Evolutionary conservation across 2,113 vertebrate genomes (phyloP), one percentile per base, ranked within the genome.

Genomic region (Eulemur rufifrons): DNA sequence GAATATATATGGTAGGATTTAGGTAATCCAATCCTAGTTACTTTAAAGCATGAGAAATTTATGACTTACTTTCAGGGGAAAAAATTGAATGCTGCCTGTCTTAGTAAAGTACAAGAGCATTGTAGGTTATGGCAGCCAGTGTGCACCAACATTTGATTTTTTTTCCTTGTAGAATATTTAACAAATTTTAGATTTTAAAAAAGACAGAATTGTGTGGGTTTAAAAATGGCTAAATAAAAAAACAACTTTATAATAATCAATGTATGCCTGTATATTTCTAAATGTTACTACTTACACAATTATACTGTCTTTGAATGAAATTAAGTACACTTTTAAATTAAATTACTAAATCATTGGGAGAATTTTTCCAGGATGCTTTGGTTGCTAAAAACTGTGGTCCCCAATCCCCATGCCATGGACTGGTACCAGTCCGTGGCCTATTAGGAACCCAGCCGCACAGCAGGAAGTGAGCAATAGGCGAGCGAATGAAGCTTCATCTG

Each of bases 271-370:
- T 17, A 11, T 91, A 73, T 61, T 80, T 95, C 37, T 88, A 47
- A 86, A 76, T 80, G 54, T 39, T 59, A 74, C 73, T 84, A 84
- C 52, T 93, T 85, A 50, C 29, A 45, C n/a, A 85, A 56, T 52
- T 91, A 54, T 74, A 91, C 32, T 76, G 78, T 47, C 17, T 80
- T 94, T 73, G n/a, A 73, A 74, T 88, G 42, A 88, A 93, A 64
- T 69, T 20, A 93, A 85, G 27, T 39, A 61, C 20, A 29, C 23
- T 93, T 85, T 71, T 90, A 88, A 91, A 88, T 81, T 68, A 95
- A 85, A 84, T 93, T 88, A 81, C 52, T 63, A 47, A 90, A 32
- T 93, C 39, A 59, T 23, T 82, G 39, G 29, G 23, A 42, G 59
- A 66, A 85, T 76, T 95, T 95, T 42, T 59, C 14, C 37, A 78